Conservation (phyloP, 1,140 invertebrate species). For the Zophobas atratus region DNA sequence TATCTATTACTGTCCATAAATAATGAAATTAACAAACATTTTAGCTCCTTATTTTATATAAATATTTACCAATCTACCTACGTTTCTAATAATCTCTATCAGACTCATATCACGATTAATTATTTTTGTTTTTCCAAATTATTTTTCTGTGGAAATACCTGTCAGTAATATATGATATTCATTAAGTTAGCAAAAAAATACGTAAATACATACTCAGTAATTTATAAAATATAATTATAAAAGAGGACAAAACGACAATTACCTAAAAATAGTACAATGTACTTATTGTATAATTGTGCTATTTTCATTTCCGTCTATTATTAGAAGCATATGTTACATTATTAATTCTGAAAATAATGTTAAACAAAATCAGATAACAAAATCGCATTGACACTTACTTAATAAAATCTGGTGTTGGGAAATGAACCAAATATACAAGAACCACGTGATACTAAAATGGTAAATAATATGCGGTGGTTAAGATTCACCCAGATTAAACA, state of each 20-base stretch:
- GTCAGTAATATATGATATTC: too few relatives aligned
- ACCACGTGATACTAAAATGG: conserved; percentile 17
- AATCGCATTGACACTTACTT: conserved; percentile 7
- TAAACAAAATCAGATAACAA: conserved; percentile 13
- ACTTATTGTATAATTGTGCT: too few relatives aligned
- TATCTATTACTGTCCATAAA: not conserved
- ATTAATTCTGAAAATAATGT: not conserved
- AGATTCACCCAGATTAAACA: conserved; percentile 19
- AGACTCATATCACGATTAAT: conserved; percentile 1
- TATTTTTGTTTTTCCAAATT: not conserved
- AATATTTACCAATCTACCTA: not conserved
- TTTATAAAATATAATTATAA: too few relatives aligned
- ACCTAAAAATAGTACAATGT: not conserved
- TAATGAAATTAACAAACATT: not conserved
- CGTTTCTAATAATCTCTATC: not conserved
- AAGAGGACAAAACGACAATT: not conserved
- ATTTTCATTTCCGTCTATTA: too few relatives aligned
- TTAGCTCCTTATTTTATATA: not conserved
- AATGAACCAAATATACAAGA: not conserved
- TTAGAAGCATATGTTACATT: conserved; percentile 2
- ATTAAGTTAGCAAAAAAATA: too few relatives aligned
- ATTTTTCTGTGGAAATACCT: not conserved
- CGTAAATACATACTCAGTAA: too few relatives aligned
- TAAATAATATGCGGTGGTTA: not conserved
- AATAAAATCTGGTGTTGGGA: not conserved